These are phyloP conservation scores for Misgurnus anguillicaudatus DNA, from an alignment of 2,113 vertebrate genomes.

Conservation along the genomic window DNA sequence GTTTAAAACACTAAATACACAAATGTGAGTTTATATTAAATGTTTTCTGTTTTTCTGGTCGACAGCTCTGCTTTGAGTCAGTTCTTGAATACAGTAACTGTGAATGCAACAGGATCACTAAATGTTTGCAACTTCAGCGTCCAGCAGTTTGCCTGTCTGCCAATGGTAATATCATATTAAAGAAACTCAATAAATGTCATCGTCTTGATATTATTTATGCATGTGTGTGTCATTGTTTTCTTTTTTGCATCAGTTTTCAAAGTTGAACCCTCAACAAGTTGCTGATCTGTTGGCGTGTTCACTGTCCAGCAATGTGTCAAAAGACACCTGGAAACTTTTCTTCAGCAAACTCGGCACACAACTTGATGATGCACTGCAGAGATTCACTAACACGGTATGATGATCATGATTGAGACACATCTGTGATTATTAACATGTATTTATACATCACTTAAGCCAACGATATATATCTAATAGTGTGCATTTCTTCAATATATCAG, in stretches of 20 bases:
- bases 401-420: neutral
- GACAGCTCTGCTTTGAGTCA: neutral
- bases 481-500: neutral
- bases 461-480: neutral
- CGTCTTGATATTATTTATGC: neutral
- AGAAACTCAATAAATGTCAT: neutral
- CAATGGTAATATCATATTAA: neutral
- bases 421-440: too few species aligned
- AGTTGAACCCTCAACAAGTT: conserved; percentile 28
- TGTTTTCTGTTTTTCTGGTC: neutral
- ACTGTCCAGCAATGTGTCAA: conserved; percentile 22
- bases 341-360: conserved; percentile 30
- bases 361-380: conserved; percentile 33
- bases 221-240: neutral
- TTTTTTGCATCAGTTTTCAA: neutral
- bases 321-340: conserved; percentile 47
- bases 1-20: neutral
- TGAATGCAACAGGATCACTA: neutral
- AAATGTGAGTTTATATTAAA: neutral
- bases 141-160: neutral
- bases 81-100: neutral
- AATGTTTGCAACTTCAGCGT: conserved; percentile 1
- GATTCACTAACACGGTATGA: conserved; percentile 12
- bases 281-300: conserved; percentile 34
- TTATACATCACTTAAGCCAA: too few species aligned